Conservation (phyloP, 53 echinoderm and acorn worm species). For the Mesocentrotus franciscanus region DNA sequence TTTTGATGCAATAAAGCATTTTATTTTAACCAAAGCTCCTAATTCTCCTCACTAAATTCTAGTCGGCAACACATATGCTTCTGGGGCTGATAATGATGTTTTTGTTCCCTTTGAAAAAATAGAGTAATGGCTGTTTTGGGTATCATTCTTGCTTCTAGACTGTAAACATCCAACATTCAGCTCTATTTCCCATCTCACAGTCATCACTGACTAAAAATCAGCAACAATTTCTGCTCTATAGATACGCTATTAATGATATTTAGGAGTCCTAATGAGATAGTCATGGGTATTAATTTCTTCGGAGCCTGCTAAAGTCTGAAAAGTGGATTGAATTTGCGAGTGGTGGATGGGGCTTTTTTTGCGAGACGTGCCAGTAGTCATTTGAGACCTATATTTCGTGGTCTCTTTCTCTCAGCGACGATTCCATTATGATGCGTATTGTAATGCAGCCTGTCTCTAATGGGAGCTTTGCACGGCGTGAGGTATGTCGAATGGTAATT, state of each 20-base stretch:
- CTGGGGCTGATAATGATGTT: neutral
- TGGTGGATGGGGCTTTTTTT: neutral
- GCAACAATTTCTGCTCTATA: neutral
- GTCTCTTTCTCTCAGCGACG: conserved; percentile 24
- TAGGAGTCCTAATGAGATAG: conserved; percentile 38
- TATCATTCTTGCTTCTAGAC: neutral
- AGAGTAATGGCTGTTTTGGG: conserved; percentile 26
- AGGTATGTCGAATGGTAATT: conserved; percentile 31
- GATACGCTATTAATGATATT: conserved; percentile 39
- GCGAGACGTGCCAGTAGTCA: conserved; percentile 22
- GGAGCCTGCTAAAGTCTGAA: conserved; percentile 33
- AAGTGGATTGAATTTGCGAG: conserved; percentile 30
- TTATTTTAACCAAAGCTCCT: neutral
- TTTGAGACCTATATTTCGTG: conserved; percentile 5
- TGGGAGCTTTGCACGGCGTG: neutral
- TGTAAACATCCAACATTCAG: neutral
- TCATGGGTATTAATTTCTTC: conserved; percentile 14
- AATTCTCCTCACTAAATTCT: neutral
- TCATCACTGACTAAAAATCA: neutral
- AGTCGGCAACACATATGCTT: neutral
- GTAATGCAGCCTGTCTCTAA: conserved; percentile 21
- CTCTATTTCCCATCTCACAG: neutral
- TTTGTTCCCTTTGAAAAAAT: conserved; percentile 4
- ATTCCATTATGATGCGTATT: conserved; percentile 7
- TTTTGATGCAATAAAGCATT: neutral